Evolutionary conservation across 2,888 invertebrate species (phyloP).

Genomic region (Phyllotreta cruciferae): DNA sequence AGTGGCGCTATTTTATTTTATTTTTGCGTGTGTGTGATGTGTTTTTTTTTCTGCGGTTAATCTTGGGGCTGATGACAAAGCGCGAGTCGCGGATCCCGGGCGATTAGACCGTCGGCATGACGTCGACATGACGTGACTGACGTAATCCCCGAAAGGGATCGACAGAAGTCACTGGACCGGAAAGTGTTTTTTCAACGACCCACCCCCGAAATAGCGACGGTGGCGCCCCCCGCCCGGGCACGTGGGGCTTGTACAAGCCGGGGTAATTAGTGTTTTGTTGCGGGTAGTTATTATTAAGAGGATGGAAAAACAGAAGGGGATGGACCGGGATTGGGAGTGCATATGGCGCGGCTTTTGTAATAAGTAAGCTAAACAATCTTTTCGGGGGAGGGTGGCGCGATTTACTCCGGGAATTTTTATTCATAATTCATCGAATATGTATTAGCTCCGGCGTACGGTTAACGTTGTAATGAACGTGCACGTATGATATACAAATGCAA

Average conservation of each 20-base stretch:
- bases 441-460: conserved; percentile 43
- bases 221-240: conserved; percentile 28
- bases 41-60: conserved; percentile 40
- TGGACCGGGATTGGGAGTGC: too few relatives aligned
- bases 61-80: conserved; percentile 50
- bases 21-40: conserved; percentile 13
- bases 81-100: conserved; percentile 37
- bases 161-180: conserved; percentile 51
- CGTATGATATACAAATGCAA: conserved; percentile 41
- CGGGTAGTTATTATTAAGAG: conserved; percentile 10
- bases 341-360: too few relatives aligned
- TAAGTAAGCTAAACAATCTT: too few relatives aligned
- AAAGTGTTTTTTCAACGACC: conserved; percentile 43
- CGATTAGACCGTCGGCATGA: conserved; percentile 42
- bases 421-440: conserved; percentile 43
- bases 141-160: conserved; percentile 49
- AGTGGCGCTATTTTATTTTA: conserved; percentile 30
- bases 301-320: neutral
- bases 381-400: neutral
- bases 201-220: conserved; percentile 28
- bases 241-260: conserved; percentile 1
- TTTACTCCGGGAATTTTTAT: neutral
- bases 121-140: conserved; percentile 42
- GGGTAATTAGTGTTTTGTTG: conserved; percentile 26
- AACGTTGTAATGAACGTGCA: conserved; percentile 46